A percentile compares a stretch with the other conserved stretches of the same genome.
Evolutionary conservation across 2,113 vertebrate genomes (phyloP).

Genomic region (Thunnus thynnus): DNA sequence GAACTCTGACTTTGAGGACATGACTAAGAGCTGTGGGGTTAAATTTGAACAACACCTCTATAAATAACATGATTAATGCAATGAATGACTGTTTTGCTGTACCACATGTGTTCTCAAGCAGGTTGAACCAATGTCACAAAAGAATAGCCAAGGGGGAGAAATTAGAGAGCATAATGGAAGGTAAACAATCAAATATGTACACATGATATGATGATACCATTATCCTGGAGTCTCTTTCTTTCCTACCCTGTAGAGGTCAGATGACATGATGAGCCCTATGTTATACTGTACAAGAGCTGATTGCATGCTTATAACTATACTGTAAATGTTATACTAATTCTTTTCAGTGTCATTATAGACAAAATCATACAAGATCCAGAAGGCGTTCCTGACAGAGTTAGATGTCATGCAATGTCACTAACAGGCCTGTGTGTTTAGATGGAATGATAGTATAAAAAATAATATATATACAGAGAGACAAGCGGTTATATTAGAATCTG

Average conservation of each 20-base stretch:
- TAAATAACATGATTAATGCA: constrained; percentile 29
- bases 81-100: constrained; percentile 7
- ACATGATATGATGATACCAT: constrained; percentile 22
- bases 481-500: constrained; percentile 18
- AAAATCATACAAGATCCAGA: constrained; percentile 6
- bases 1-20: constrained; percentile 18
- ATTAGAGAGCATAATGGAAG: constrained; percentile 42
- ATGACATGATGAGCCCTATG: not conserved
- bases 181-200: constrained; percentile 40
- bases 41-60: constrained; percentile 25
- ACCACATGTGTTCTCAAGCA: constrained; percentile 26
- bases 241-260: constrained; percentile 10
- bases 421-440: not conserved
- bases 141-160: constrained; percentile 28
- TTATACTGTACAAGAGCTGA: not conserved
- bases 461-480: not conserved
- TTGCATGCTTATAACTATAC: not conserved
- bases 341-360: not conserved
- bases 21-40: constrained; percentile 21
- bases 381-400: not conserved
- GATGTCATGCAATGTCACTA: constrained; percentile 3
- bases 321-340: not conserved
- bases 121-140: constrained; percentile 30
- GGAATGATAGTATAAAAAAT: constrained; percentile 4
- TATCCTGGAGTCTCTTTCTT: constrained; percentile 5